Evolutionary conservation across 2,888 invertebrate species (phyloP).

Genomic region (Ormyrus thymus): DNA sequence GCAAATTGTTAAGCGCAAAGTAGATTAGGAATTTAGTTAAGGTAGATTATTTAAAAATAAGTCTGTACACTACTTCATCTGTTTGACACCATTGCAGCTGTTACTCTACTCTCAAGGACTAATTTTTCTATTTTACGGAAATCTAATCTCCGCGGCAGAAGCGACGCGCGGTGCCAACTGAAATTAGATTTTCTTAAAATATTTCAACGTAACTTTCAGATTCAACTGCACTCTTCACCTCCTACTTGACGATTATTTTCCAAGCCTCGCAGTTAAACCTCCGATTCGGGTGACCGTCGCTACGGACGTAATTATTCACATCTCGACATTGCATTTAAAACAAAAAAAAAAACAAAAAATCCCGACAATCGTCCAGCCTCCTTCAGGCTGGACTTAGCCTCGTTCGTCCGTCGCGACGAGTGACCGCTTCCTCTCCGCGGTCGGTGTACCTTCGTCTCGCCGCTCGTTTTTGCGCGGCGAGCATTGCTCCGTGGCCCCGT

Average conservation of each 20-base stretch:
- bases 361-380: not conserved
- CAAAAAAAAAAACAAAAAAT: not conserved
- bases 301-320: not conserved
- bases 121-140: constrained; percentile 9
- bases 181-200: constrained; percentile 28
- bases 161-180: no score
- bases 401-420: constrained; percentile 40
- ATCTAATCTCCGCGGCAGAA: not conserved
- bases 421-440: not conserved
- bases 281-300: not conserved
- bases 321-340: not conserved
- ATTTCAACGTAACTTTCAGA: constrained; percentile 31
- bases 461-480: constrained; percentile 47
- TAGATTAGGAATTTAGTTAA: no score
- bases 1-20: no score
- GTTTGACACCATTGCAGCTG: not conserved
- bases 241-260: constrained; percentile 1
- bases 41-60: no score
- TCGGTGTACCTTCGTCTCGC: no score
- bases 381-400: not conserved
- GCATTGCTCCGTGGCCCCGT: constrained; percentile 48
- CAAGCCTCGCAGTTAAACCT: not conserved
- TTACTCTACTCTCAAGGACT: constrained; percentile 10
- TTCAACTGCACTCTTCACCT: constrained; percentile 5
- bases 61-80: not conserved